Evolutionary conservation across 2,113 vertebrate species (phyloP).

Genomic region (Seriola aureovittata): DNA sequence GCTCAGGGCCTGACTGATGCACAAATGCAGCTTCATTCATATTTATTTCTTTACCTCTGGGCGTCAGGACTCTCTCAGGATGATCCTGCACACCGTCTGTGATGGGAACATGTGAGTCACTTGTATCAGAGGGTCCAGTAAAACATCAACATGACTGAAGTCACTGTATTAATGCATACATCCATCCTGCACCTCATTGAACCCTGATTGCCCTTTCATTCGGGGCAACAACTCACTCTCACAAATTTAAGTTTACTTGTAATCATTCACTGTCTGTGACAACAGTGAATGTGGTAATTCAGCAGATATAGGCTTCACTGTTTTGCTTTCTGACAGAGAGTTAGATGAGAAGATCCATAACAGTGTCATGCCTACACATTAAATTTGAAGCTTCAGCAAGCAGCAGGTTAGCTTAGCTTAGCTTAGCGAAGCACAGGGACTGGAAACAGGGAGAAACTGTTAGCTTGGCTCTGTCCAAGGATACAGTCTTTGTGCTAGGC

Average conservation of each 20-base stretch:
- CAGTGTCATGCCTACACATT: background rate
- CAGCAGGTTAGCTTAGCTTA: no score
- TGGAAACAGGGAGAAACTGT: background rate
- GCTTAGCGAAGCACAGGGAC: background rate
- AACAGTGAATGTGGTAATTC: background rate
- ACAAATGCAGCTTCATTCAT: background rate
- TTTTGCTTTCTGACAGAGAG: background rate
- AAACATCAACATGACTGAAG: background rate
- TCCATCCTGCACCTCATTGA: background rate
- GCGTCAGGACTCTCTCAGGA: conserved; percentile 5
- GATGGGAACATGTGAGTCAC: background rate
- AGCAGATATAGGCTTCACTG: background rate
- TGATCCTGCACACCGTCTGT: background rate
- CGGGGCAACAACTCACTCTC: background rate
- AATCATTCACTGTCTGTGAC: background rate
- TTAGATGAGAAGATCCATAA: background rate
- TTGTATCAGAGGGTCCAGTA: background rate
- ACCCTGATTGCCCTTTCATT: background rate
- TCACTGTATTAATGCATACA: background rate
- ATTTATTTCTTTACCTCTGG: background rate
- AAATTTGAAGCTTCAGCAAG: background rate
- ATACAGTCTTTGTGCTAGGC: background rate
- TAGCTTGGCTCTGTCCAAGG: background rate
- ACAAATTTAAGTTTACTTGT: background rate
- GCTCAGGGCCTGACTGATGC: no score